Evolutionary conservation across 2,113 vertebrate species (phyloP), one percentile per base, ranked within the genome.

Genomic region (Nesogale talazaci): DNA sequence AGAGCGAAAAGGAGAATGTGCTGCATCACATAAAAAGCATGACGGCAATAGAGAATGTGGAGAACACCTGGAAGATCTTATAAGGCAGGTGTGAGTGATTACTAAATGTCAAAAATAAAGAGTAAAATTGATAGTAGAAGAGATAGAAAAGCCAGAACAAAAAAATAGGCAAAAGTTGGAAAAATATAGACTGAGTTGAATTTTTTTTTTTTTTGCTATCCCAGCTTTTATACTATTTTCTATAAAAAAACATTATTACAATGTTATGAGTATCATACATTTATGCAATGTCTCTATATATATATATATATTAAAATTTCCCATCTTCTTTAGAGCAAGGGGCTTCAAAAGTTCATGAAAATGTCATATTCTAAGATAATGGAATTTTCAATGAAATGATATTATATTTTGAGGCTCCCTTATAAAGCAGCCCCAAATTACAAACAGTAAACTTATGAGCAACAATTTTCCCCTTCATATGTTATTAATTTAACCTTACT

Each of bases 91-190:
- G 27, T 67, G 3, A 11, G 19, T 22, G 52, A 2, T 81, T 81
- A 40, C 57, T 80, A 72, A 89, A 75, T n/a, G 61, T 93, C 83
- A 82, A 56, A 87, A 82, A 3, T 75, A 38, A 56, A 42, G 61
- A 3, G n/a, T 63, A 63, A 94, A 74, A 1, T 2, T 42, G n/a
- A 27, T 80, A 78, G 72, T 15, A 57, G 59, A 74, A 46, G 56
- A 31, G 20, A 75, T 1, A 85, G 22, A 83, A 76, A 27, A 7
- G 23, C 11, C 1, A 29, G 23, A 78, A 75, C n/a, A 90, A 74
- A 59, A 17, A 29, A 59, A 17, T 16, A 22, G 6, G 20, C 25
- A 7, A 3, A 16, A 92, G 46, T 11, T 52, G 10, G 46, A 52
- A 52, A 52, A 52, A 52, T 52, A 2, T 52, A 52, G 0, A 2